Conservation (phyloP, 2,797 vertebrate species). For the Cichlasoma orientale region DNA sequence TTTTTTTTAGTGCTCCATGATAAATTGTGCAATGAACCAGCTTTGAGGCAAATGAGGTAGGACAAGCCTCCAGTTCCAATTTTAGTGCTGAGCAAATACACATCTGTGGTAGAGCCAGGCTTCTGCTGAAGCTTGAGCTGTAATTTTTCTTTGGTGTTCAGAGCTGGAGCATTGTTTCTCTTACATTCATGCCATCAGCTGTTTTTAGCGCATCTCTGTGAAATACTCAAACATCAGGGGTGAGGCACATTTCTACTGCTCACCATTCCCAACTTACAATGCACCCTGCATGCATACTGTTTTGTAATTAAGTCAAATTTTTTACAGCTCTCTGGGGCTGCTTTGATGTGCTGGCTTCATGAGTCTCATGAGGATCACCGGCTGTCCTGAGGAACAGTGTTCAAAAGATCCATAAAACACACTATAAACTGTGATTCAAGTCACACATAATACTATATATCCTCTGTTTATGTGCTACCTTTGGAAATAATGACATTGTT, state of each 20-base stretch:
- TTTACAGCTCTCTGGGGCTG: conserved; percentile 21
- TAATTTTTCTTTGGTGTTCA: conserved; percentile 1
- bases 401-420: conserved; percentile 47
- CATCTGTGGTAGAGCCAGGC: conserved; percentile 11
- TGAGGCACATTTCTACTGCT: conserved; percentile 6
- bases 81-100: conserved; percentile 22
- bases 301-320: conserved; percentile 35
- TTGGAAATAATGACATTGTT: neutral
- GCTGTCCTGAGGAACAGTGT: neutral
- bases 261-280: neutral
- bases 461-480: conserved; percentile 6
- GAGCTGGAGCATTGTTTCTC: neutral
- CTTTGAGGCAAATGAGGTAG: conserved; percentile 32
- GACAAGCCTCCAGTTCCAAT: conserved; percentile 27
- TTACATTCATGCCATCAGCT: neutral
- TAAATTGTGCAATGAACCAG: conserved; percentile 22
- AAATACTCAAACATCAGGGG: neutral
- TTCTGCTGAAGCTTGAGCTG: conserved; percentile 10
- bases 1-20: neutral
- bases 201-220: neutral
- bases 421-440: conserved; percentile 23
- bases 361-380: conserved; percentile 25
- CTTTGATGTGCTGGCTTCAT: conserved; percentile 35
- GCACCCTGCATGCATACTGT: neutral
- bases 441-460: neutral